Percentiles rank a stretch among this genome's conserved stretches.
These are phyloP conservation scores for Stictocephala bisonia DNA, from an alignment of 2,888 invertebrate genomes.

Conservation along the genomic window DNA sequence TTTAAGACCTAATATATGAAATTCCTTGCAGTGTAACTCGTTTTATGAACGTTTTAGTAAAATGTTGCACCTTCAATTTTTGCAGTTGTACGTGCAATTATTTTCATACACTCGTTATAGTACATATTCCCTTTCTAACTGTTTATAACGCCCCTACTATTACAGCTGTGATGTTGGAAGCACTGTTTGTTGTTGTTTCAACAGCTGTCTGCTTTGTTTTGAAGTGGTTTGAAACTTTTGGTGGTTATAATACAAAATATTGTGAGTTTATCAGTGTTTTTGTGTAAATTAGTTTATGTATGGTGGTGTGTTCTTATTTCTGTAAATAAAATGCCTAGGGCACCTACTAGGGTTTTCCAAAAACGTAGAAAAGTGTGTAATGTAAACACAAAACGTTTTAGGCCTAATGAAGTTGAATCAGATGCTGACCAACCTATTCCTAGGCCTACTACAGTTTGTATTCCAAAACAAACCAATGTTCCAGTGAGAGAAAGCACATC, in stretches of 20 bases:
- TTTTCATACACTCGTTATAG: conserved; percentile 38
- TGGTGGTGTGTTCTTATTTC: neutral
- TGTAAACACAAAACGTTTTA: conserved; percentile 34
- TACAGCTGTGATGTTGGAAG: conserved; percentile 14
- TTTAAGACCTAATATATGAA: too few species aligned
- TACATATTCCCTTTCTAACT: conserved; percentile 18
- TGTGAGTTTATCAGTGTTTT: conserved; percentile 24
- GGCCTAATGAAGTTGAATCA: conserved; percentile 32
- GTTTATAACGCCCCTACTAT: too few species aligned
- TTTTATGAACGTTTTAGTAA: too few species aligned
- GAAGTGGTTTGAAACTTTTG: neutral
- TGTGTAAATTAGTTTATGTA: conserved; percentile 28
- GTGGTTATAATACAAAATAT: conserved; percentile 32
- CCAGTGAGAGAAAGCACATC: conserved; percentile 26
- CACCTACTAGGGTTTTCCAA: conserved; percentile 24
- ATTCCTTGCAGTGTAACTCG: too few species aligned
- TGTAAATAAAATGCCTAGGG: conserved; percentile 15
- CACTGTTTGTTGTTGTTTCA: conserved; percentile 18
- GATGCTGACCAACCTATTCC: conserved; percentile 22
- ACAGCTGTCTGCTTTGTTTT: conserved; percentile 22
- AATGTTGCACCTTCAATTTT: conserved; percentile 31
- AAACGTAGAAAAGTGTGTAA: conserved; percentile 27
- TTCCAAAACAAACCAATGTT: conserved; percentile 27
- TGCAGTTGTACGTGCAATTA: neutral
- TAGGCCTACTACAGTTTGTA: conserved; percentile 31